Evolutionary conservation across 1,140 invertebrate species (phyloP).

Genomic region (Drosophila lacteicornis): DNA sequence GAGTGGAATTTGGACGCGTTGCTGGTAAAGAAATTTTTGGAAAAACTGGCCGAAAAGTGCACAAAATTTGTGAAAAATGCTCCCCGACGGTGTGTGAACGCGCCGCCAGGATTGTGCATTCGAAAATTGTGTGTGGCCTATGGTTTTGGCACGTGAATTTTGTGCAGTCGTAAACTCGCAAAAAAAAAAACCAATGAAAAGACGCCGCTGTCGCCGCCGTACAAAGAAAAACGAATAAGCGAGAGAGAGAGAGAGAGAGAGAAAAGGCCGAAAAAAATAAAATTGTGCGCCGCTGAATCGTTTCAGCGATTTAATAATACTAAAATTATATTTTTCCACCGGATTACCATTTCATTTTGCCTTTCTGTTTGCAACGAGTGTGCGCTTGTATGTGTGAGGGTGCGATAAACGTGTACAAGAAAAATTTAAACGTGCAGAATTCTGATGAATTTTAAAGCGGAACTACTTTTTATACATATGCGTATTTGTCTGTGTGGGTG

Average conservation of each 20-base stretch:
- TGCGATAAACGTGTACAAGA: constrained; percentile 76
- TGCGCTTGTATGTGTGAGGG: constrained; percentile 49
- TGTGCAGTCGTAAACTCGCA: constrained; percentile 72
- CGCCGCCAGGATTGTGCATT: constrained; percentile 39
- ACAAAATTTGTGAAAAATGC: constrained; percentile 62
- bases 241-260: constrained; percentile 40
- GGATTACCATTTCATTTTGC: constrained; percentile 46
- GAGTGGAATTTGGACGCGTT: constrained; percentile 84
- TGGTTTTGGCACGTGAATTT: constrained; percentile 74
- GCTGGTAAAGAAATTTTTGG: constrained; percentile 74
- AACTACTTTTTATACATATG: constrained; percentile 49
- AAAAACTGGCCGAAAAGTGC: constrained; percentile 71
- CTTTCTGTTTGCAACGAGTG: constrained; percentile 60
- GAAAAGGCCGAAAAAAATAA: constrained; percentile 52
- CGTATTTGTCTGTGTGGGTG: constrained; percentile 19
- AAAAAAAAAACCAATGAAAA: constrained; percentile 43
- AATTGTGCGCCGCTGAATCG: constrained; percentile 59
- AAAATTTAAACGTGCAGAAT: constrained; percentile 79
- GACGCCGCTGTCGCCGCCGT: constrained; percentile 63
- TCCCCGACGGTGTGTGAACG: constrained; percentile 38
- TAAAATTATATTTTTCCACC: constrained; percentile 33
- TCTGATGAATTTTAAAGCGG: constrained; percentile 73
- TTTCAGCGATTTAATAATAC: constrained; percentile 60
- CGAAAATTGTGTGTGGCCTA: constrained; percentile 64
- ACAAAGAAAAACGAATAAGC: constrained; percentile 61